A percentile compares a stretch with the other conserved stretches of the same genome.
Conservation (phyloP, 2,888 invertebrate genomes). For the Capitulum mitella region DNA sequence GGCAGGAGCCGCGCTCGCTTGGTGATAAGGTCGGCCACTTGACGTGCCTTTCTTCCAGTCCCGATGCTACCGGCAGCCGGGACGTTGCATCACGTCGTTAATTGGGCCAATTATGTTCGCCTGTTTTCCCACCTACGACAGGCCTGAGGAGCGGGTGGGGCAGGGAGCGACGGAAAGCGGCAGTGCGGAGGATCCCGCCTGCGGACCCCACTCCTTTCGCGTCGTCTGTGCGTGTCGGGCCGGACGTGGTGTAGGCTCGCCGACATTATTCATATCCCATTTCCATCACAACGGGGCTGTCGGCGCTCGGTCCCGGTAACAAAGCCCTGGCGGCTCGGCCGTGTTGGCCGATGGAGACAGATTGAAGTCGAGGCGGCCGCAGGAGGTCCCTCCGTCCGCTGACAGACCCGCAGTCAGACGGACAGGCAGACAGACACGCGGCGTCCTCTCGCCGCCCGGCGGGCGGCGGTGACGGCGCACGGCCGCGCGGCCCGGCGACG, state of each 20-base stretch:
- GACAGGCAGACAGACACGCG: not conserved
- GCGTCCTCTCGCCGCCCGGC: not conserved
- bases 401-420: no score
- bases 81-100: not conserved
- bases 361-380: no score
- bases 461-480: not conserved
- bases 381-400: no score
- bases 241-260: no score
- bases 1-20: not conserved
- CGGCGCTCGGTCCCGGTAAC: not conserved
- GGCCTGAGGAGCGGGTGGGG: no score
- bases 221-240: no score
- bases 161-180: no score
- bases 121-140: no score
- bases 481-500: not conserved
- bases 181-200: no score
- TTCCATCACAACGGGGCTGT: not conserved
- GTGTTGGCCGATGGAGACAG: not conserved
- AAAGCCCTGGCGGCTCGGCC: not conserved
- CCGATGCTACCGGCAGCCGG: not conserved
- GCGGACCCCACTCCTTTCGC: no score
- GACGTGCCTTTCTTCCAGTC: no score
- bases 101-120: not conserved
- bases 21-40: not conserved
- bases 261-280: not conserved